A percentile compares a stretch with the other conserved stretches of the same genome.
Evolutionary conservation across 2,888 invertebrate genomes (phyloP).

Genomic region (Azorinus chamasolen): DNA sequence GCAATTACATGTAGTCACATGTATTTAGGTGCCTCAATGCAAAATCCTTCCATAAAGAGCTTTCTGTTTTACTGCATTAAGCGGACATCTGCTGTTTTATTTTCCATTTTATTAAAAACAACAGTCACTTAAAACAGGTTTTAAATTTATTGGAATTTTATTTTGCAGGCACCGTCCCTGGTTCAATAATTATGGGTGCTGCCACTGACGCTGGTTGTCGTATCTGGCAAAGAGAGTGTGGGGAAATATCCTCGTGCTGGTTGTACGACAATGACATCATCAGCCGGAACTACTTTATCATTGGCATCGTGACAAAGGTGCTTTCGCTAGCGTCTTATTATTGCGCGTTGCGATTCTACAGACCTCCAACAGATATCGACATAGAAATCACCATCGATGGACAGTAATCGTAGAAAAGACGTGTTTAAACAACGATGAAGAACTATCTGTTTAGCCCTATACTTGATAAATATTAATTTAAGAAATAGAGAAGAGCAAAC

Average conservation of each 20-base stretch:
- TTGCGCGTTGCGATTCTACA: constrained; percentile 63
- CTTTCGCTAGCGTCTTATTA: constrained; percentile 58
- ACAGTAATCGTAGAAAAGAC: no score
- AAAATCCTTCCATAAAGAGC: no score
- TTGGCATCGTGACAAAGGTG: constrained; percentile 54
- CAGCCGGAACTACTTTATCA: constrained; percentile 67
- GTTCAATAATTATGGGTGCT: constrained; percentile 64
- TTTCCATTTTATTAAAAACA: no score
- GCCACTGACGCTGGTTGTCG: constrained; percentile 66
- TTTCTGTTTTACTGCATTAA: no score
- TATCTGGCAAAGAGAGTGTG: constrained; percentile 73
- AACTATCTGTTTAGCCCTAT: no score
- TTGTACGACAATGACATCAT: constrained; percentile 61
- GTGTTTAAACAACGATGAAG: no score
- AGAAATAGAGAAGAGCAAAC: no score
- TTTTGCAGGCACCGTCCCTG: constrained; percentile 63
- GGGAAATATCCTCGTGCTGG: constrained; percentile 67
- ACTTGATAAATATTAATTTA: no score
- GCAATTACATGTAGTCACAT: no score
- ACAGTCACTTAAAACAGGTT: neutral
- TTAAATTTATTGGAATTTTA: neutral
- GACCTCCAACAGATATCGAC: constrained; percentile 50
- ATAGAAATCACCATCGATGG: constrained; percentile 6
- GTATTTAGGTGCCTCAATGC: no score
- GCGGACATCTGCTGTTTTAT: no score